phyloP scores from a whole-genome alignment of 2,113 vertebrate species.

The Maccullochella peelii region DNA sequence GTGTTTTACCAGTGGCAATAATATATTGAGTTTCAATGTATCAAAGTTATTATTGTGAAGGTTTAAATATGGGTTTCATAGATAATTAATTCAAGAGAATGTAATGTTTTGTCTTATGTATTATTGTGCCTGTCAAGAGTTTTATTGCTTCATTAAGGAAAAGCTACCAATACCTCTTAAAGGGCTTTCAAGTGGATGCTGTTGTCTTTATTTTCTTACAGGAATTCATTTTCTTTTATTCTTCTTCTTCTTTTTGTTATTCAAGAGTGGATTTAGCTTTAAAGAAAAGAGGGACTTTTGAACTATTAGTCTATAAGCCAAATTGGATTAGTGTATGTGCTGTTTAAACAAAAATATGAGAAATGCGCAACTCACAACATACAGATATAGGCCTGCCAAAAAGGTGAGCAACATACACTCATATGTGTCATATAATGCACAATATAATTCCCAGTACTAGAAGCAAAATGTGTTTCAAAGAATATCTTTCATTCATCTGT shows the following conservation, averaged over 20 bases:
- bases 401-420: too few species aligned
- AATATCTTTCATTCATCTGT: constrained; percentile 8
- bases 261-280: constrained; percentile 6
- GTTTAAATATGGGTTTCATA: constrained; percentile 34
- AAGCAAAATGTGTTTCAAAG: not conserved
- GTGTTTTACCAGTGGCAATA: not conserved
- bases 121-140: constrained; percentile 37
- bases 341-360: not conserved
- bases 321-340: not conserved
- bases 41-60: constrained; percentile 19
- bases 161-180: constrained; percentile 15
- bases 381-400: not conserved
- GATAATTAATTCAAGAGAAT: constrained; percentile 40
- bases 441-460: not conserved
- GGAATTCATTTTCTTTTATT: too few species aligned
- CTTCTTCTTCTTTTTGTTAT: not conserved
- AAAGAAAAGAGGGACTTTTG: not conserved
- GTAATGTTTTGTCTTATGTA: constrained; percentile 18
- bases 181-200: constrained; percentile 15
- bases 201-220: constrained; percentile 1
- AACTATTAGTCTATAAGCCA: not conserved
- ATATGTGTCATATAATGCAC: not conserved
- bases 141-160: constrained; percentile 45
- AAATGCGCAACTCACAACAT: not conserved
- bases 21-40: constrained; percentile 22